These are phyloP conservation scores for Cisticola juncidis DNA, from an alignment of 2,113 vertebrate species.

Conservation along the genomic window DNA sequence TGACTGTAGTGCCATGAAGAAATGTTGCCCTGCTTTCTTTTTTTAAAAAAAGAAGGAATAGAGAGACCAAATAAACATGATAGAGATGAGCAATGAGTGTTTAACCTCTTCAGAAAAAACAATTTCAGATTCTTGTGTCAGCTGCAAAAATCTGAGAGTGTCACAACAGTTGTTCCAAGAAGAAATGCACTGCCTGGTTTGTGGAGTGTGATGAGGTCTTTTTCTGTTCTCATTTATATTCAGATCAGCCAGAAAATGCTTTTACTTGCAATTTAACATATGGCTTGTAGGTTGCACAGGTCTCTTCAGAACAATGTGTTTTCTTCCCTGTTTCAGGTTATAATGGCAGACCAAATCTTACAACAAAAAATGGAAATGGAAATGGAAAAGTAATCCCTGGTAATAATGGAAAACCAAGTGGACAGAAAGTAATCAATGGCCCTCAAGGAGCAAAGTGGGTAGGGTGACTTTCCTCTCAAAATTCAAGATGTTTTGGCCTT, in stretches of 20 bases:
- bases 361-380: slow-evolving; percentile 62
- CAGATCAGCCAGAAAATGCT: background rate
- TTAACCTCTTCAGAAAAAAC: background rate
- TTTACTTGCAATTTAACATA: background rate
- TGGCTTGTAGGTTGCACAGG: background rate
- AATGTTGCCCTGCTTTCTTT: background rate
- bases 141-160: background rate
- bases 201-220: background rate
- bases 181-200: background rate
- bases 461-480: slow-evolving; percentile 74
- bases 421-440: slow-evolving; percentile 89
- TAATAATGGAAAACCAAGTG: slow-evolving; percentile 77
- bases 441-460: slow-evolving; percentile 97
- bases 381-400: slow-evolving; percentile 77
- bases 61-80: background rate
- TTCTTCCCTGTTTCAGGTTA: slow-evolving; percentile 76
- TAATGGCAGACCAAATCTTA: slow-evolving; percentile 86
- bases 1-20: background rate
- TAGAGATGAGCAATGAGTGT: background rate
- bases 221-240: background rate
- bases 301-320: background rate
- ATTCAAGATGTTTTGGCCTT: slow-evolving; percentile 13
- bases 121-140: background rate
- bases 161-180: background rate
- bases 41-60: background rate